Base-by-base conservation (phyloP, 2,797 vertebrate genomes). In the Crypturellus tataupa region DNA sequence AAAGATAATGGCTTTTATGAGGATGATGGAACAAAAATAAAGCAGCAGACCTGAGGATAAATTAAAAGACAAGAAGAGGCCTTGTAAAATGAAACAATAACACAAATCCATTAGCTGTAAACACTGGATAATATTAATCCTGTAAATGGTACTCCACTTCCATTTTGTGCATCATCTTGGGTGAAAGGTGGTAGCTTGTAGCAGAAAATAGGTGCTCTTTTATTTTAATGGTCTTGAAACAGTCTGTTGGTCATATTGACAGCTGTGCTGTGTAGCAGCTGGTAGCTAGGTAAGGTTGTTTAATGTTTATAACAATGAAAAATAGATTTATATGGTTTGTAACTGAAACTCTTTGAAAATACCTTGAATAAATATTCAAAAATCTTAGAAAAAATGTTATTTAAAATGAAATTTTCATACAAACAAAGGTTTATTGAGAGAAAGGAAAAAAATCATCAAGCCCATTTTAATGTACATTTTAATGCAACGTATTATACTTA, bases 1-100 rank as follows among this genome's bases (percentile, higher is more conserved):
- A 97, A 94, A 95, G 93, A 95, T 95, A 96, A 97, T 96, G 95
- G 94, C 94, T 93, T 97, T 96, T 91, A 85, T 89, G 90, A 96
- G 87, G 82, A 89, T 75, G 94, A 94, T 81, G 88, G 94, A 88
- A 89, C 71, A 92, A 94, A 93, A 94, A 94, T 84, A 90, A 96
- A 97, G 56, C 91, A 96, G 70, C 76, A 94, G 79, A 89, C 95
- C 94, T 94, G 85, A 81, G 81, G 89, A 93, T 90, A 89, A 94
- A 97, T 96, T 94, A 93, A 95, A 95, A 96, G 91, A 88, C 76
- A 18, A 96, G 94, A 97, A 95, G 65, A 88, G 65, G 83, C 71
- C 85, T 96, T 95, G 79, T 91, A 95, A 97, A 93, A 81, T 60
- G 81, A 96, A 96, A 82, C 93, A 93, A 72, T 58, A 93, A 68